A percentile compares a stretch with the other conserved stretches of the same genome.
phyloP scores from a whole-genome alignment of 2,113 vertebrate species.

The Cichladusa arquata region DNA sequence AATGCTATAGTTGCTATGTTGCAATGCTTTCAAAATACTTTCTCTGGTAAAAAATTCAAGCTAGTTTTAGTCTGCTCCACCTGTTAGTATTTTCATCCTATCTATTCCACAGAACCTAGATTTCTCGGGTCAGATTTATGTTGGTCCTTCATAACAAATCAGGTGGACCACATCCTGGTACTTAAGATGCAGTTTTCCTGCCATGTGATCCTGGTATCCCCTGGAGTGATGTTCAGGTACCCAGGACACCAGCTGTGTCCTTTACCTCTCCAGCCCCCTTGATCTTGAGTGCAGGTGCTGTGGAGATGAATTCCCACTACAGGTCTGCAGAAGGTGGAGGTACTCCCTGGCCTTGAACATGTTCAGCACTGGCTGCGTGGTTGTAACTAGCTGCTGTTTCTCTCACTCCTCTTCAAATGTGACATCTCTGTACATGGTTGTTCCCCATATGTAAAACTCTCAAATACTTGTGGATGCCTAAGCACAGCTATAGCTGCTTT shows the following conservation, averaged over 20 bases:
- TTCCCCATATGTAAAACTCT: not conserved
- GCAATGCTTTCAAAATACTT: not conserved
- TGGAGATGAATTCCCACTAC: not conserved
- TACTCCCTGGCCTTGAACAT: not conserved
- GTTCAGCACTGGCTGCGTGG: accelerated
- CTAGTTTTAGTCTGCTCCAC: not conserved
- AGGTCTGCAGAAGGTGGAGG: not conserved
- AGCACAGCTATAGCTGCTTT: not conserved
- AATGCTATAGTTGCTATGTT: not conserved
- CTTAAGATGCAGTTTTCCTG: not conserved
- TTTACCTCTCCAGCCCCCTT: not conserved
- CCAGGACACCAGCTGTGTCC: too few relatives aligned
- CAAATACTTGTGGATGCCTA: not conserved
- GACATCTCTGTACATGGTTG: not conserved
- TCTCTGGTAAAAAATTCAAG: not conserved
- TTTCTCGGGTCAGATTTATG: accelerated
- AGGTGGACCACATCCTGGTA: accelerated
- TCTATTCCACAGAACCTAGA: not conserved
- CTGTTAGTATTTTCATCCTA: not conserved
- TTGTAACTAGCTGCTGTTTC: not conserved
- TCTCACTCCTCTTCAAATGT: accelerated
- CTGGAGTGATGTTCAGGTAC: not conserved
- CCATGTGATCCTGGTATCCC: accelerated
- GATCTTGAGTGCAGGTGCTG: accelerated
- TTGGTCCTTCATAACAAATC: not conserved